Conservation (phyloP, 2,797 vertebrate species). For the Nannoperca obscura region DNA sequence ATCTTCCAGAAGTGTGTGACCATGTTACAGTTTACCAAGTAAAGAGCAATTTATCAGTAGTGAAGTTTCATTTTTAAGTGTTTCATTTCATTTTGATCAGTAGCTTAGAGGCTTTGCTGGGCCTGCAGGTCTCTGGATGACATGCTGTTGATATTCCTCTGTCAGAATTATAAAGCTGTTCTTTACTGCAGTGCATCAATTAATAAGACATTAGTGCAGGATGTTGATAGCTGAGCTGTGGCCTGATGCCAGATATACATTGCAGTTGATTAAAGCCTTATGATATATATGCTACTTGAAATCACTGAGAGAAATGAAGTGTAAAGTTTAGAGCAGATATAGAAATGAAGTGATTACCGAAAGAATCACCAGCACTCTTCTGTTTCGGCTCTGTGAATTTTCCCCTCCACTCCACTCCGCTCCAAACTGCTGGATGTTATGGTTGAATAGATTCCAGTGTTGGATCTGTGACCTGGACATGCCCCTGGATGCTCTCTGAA, state of each 20-base stretch:
- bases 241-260: background rate
- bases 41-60: background rate
- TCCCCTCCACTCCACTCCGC: conserved; percentile 2
- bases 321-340: conserved; percentile 6
- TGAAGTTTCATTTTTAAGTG: background rate
- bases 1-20: background rate
- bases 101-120: background rate
- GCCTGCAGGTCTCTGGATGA: background rate
- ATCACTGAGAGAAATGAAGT: conserved; percentile 13
- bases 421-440: conserved; percentile 33
- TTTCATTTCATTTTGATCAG: background rate
- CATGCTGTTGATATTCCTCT: background rate
- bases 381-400: background rate
- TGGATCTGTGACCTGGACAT: conserved; percentile 44
- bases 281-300: conserved; percentile 3
- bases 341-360: conserved; percentile 4
- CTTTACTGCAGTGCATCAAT: conserved; percentile 38
- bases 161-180: conserved; percentile 14
- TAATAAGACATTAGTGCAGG: conserved; percentile 32
- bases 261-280: conserved; percentile 6
- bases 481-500: conserved; percentile 57
- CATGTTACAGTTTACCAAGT: background rate
- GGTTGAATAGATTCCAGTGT: conserved; percentile 65
- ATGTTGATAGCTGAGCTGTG: conserved; percentile 5
- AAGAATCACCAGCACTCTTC: background rate